A percentile compares a stretch with the other conserved stretches of the same genome.
Conservation (phyloP, 2,113 vertebrate genomes). For the Spheniscus mendiculus region DNA sequence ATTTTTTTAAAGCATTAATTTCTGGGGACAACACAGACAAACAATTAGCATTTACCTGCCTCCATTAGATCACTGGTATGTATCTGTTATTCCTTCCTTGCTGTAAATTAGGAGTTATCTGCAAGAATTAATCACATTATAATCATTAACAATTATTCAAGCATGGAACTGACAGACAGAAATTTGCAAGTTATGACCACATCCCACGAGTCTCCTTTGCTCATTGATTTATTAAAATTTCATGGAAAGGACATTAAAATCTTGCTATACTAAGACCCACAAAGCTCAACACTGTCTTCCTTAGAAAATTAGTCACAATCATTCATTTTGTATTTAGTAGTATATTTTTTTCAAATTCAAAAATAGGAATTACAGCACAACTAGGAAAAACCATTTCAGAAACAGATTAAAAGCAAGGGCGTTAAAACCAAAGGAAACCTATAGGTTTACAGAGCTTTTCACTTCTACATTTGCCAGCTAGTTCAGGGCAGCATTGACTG, state of each 20-base stretch:
- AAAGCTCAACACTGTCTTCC: not conserved
- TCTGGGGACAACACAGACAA: not conserved
- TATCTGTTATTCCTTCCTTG: not conserved
- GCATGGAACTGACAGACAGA: constrained; percentile 39
- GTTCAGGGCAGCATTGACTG: not conserved
- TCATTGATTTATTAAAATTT: constrained; percentile 60
- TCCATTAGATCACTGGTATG: not conserved
- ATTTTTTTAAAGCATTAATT: not conserved
- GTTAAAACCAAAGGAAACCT: not conserved
- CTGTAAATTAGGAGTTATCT: constrained; percentile 43
- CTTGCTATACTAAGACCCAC: not conserved
- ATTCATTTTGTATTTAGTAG: not conserved
- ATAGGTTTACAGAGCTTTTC: not conserved
- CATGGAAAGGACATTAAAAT: constrained; percentile 22
- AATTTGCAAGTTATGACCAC: constrained; percentile 47
- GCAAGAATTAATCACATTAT: constrained; percentile 34
- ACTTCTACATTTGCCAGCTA: not conserved
- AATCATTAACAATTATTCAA: constrained; percentile 58
- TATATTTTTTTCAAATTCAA: not conserved
- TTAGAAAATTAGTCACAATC: not conserved
- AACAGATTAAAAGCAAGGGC: not conserved
- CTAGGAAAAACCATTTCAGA: not conserved
- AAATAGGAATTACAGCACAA: not conserved
- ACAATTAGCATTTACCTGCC: not conserved
- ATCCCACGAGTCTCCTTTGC: constrained; percentile 35